These are phyloP conservation scores for Centropristis striata DNA, from an alignment of 2,113 vertebrate species.

Conservation along the genomic window DNA sequence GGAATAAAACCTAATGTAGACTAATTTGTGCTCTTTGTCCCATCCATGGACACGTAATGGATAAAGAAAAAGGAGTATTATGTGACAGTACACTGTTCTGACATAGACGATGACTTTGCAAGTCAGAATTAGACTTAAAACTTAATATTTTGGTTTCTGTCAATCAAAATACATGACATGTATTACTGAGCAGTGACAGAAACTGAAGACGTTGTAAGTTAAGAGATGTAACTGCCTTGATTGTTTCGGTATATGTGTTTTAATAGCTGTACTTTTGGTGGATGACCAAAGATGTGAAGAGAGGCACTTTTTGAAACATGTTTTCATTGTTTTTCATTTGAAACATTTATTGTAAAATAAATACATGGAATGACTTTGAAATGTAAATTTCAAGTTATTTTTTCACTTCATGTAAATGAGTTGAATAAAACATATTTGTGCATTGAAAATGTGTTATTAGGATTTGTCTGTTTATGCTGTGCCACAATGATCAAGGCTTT, in stretches of 20 bases:
- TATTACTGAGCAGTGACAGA: slow-evolving; percentile 6
- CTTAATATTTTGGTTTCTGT: slow-evolving; percentile 14
- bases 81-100: slow-evolving; percentile 12
- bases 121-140: slow-evolving; percentile 56
- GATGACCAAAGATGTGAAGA: slow-evolving; percentile 61
- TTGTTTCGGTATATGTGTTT: slow-evolving; percentile 1
- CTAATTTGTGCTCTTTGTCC: slow-evolving; percentile 16
- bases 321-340: slow-evolving; percentile 20
- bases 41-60: not conserved
- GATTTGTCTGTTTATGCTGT: not conserved
- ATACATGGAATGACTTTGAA: not conserved
- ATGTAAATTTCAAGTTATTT: slow-evolving; percentile 27
- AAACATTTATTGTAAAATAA: slow-evolving; percentile 30
- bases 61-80: slow-evolving; percentile 1
- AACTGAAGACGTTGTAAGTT: not conserved
- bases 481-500: not conserved
- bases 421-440: slow-evolving; percentile 62
- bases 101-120: slow-evolving; percentile 60
- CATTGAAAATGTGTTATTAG: slow-evolving; percentile 25
- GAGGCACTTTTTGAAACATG: slow-evolving; percentile 46
- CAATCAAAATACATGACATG: slow-evolving; percentile 1
- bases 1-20: not conserved
- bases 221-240: not conserved
- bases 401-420: slow-evolving; percentile 42
- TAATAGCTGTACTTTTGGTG: slow-evolving; percentile 18